Evolutionary conservation across 2,888 invertebrate genomes (phyloP).

Genomic region (Eumerus sabulonum): DNA sequence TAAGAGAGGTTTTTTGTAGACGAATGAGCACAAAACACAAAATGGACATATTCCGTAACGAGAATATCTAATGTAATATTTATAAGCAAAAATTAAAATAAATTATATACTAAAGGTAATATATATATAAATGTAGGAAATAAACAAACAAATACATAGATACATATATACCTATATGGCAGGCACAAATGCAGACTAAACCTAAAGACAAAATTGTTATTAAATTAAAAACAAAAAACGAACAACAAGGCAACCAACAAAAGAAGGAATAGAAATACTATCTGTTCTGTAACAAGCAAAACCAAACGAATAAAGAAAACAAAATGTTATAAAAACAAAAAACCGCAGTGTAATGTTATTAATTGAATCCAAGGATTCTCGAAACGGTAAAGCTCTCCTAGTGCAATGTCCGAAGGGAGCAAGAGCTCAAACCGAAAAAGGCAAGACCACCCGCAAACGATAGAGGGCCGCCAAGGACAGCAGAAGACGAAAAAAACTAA

Average conservation of each 20-base stretch:
- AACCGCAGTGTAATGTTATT: not conserved
- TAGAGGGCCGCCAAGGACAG: too few species aligned
- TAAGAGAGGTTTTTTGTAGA: constrained; percentile 58
- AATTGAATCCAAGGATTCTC: too few species aligned
- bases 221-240: constrained; percentile 2
- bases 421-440: too few species aligned
- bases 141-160: constrained; percentile 23
- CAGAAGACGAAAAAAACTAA: too few species aligned
- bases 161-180: constrained; percentile 34
- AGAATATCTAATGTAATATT: constrained; percentile 65
- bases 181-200: constrained; percentile 54
- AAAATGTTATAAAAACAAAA: constrained; percentile 38
- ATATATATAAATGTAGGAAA: constrained; percentile 37
- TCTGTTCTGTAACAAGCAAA: not conserved
- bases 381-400: too few species aligned
- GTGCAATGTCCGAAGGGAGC: too few species aligned
- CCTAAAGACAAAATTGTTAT: constrained; percentile 50
- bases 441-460: too few species aligned
- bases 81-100: constrained; percentile 55
- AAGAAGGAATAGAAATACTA: not conserved
- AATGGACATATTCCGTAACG: constrained; percentile 55
- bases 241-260: not conserved
- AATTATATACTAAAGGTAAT: constrained; percentile 38
- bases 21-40: constrained; percentile 58
- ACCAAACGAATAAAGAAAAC: constrained; percentile 15